A percentile compares a stretch with the other conserved stretches of the same genome.
Conservation (phyloP, 1,140 invertebrate genomes). For the Orius insidiosus region DNA sequence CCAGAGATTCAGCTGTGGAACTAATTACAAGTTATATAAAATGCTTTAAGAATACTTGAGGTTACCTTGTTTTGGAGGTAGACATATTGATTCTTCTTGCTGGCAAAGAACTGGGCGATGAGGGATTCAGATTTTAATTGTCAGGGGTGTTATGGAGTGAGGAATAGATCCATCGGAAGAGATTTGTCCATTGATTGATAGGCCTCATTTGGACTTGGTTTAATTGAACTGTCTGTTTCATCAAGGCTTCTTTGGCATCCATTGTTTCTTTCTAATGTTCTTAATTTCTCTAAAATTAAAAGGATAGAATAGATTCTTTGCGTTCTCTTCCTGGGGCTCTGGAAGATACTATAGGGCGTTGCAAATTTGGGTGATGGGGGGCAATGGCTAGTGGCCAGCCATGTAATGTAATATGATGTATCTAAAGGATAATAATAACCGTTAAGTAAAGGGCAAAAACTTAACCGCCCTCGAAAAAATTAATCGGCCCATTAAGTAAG, state of each 20-base stretch:
- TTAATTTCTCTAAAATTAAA: conserved; percentile 41
- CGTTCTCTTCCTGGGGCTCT: too few species aligned
- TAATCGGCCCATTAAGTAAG: too few species aligned
- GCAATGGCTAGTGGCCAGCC: too few species aligned
- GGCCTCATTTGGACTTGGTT: not conserved
- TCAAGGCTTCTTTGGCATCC: conserved; percentile 23
- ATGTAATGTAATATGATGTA: too few species aligned
- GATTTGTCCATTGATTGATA: not conserved
- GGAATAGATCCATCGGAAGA: not conserved
- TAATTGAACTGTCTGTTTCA: conserved; percentile 16
- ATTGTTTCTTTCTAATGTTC: conserved; percentile 47
- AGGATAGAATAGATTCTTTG: too few species aligned
- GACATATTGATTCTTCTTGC: conserved; percentile 7
- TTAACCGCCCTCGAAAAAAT: too few species aligned
- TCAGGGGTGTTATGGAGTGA: not conserved
- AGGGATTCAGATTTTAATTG: not conserved
- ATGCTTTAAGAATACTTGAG: too few species aligned
- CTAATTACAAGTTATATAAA: too few species aligned
- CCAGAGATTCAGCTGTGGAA: conserved; percentile 14
- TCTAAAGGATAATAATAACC: too few species aligned
- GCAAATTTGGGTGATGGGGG: too few species aligned
- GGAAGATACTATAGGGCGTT: too few species aligned
- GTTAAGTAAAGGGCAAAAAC: too few species aligned
- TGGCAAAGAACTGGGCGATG: not conserved
- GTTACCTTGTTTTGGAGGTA: conserved; percentile 5